Conservation (phyloP, 2,797 vertebrate species). For the Alauda arvensis region DNA sequence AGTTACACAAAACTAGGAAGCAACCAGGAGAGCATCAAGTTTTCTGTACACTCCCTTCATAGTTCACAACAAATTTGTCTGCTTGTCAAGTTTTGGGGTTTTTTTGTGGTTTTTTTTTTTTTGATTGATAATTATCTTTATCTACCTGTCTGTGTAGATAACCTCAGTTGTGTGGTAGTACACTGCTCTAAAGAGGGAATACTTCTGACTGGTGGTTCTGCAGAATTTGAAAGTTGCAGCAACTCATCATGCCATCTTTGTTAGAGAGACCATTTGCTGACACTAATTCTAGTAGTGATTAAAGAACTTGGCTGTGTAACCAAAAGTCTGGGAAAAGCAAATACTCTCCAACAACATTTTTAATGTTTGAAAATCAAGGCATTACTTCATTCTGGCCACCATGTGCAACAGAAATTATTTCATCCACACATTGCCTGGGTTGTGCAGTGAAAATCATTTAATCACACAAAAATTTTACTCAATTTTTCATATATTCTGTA, state of each 20-base stretch:
- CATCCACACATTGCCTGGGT: fast-evolving
- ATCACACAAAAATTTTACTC: neutral
- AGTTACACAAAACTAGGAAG: neutral
- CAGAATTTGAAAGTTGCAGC: neutral
- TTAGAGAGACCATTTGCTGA: neutral
- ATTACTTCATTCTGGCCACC: neutral
- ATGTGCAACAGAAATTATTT: neutral
- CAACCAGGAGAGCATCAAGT: neutral
- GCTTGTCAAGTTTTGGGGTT: neutral
- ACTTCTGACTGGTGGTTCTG: neutral
- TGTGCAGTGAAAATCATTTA: neutral
- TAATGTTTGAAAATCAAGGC: fast-evolving
- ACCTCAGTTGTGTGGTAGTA: neutral
- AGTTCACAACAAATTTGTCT: neutral
- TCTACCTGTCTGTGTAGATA: neutral
- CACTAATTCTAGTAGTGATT: neutral
- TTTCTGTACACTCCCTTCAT: neutral
- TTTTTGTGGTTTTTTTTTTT: no score
- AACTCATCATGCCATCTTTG: neutral
- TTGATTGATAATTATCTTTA: neutral
- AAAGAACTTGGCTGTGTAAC: neutral
- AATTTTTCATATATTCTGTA: neutral
- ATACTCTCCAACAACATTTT: neutral
- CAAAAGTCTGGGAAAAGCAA: fast-evolving
- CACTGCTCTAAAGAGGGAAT: neutral